phyloP scores from a whole-genome alignment of 2,113 vertebrate genomes.

The Myocastor coypus region DNA sequence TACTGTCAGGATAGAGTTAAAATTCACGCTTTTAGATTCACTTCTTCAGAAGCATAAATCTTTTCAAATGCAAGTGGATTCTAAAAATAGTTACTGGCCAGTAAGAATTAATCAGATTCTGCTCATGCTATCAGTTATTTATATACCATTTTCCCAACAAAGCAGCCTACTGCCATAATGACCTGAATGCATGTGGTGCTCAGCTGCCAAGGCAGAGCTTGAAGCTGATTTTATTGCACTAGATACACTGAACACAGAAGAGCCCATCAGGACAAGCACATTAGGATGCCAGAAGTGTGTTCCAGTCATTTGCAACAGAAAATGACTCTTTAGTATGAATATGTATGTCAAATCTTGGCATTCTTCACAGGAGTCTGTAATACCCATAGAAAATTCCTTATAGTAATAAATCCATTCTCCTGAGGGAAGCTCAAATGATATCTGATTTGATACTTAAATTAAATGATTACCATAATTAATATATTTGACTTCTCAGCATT shows the following conservation, averaged over 20 bases:
- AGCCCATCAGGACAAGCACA: conserved; percentile 49
- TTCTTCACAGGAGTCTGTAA: background rate
- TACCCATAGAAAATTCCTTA: background rate
- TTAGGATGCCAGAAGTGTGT: conserved; percentile 53
- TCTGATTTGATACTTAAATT: conserved; percentile 34
- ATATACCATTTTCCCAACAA: conserved; percentile 57
- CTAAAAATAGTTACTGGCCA: conserved; percentile 67
- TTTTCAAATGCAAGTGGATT: conserved; percentile 46
- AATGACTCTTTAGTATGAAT: conserved; percentile 25
- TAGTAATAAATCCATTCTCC: background rate
- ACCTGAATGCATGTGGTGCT: conserved; percentile 46
- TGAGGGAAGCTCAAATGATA: conserved; percentile 5
- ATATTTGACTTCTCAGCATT: background rate
- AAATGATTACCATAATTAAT: background rate
- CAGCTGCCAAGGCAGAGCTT: conserved; percentile 58
- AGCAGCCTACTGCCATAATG: conserved; percentile 62
- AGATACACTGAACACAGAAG: conserved; percentile 77
- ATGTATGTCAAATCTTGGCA: conserved; percentile 15
- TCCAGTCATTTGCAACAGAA: conserved; percentile 47
- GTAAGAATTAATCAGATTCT: conserved; percentile 66
- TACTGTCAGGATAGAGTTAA: background rate
- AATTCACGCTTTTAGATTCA: conserved; percentile 18
- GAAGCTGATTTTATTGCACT: conserved; percentile 72
- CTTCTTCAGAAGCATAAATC: conserved; percentile 55
- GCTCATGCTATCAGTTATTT: conserved; percentile 76